Evolutionary conservation across 2,888 invertebrate genomes (phyloP).

Genomic region (Eupithecia subfuscata): DNA sequence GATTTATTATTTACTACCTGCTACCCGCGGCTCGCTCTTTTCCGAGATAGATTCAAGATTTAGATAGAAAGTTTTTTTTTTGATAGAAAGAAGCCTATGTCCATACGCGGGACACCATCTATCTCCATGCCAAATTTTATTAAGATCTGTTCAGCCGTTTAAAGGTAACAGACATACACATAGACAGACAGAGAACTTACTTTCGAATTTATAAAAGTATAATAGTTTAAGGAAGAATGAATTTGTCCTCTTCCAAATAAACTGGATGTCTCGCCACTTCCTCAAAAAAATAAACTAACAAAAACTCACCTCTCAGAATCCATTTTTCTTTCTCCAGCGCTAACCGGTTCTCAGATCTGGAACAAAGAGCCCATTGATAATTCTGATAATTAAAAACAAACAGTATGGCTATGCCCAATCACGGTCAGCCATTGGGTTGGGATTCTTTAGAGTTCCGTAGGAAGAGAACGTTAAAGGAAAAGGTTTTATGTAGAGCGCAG

Average conservation of each 20-base stretch:
- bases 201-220: no score
- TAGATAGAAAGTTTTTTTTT: no score
- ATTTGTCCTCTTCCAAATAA: not conserved
- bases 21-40: no score
- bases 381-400: conserved; percentile 49
- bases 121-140: no score
- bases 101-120: no score
- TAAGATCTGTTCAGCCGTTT: no score
- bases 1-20: no score
- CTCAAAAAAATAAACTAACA: not conserved
- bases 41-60: no score
- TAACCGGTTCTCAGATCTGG: conserved; percentile 56
- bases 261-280: not conserved
- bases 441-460: conserved; percentile 1
- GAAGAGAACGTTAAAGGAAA: not conserved
- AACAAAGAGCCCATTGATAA: conserved; percentile 37
- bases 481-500: not conserved
- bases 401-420: conserved; percentile 3
- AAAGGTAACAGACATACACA: no score
- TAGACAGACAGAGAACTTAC: no score
- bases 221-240: no score
- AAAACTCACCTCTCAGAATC: conserved; percentile 74
- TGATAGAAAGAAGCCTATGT: no score
- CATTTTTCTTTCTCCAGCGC: conserved; percentile 69
- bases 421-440: not conserved